Percentiles rank a stretch among this genome's conserved stretches.
Evolutionary conservation across 23 tunicate species (phyloP).

Genomic region (Clavelina lepadiformis): DNA sequence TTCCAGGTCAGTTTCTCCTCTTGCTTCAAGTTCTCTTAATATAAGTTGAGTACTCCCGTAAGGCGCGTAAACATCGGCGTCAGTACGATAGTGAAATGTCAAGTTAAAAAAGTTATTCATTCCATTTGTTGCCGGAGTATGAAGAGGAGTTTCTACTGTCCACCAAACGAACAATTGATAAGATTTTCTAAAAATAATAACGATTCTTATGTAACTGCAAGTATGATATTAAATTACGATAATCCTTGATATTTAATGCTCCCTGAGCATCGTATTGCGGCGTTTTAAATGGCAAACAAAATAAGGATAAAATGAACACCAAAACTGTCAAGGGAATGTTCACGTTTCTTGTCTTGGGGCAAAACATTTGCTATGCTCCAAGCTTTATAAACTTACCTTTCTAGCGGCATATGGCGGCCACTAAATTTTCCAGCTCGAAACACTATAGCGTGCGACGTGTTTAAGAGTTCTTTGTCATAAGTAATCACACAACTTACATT

Average conservation of each 20-base stretch:
- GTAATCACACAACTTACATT: conserved; percentile 61
- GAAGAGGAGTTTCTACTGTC: conserved; percentile 78
- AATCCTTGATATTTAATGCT: no score
- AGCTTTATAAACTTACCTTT: no score
- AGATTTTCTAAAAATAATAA: conserved; percentile 40
- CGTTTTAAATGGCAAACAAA: no score
- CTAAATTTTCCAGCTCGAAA: conserved; percentile 33
- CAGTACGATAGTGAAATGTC: conserved; percentile 74
- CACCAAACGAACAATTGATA: conserved; percentile 79
- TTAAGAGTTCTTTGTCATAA: conserved; percentile 19
- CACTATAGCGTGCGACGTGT: conserved; percentile 52
- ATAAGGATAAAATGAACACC: no score
- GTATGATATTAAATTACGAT: no score
- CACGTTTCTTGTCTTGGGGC: no score
- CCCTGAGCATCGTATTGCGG: no score
- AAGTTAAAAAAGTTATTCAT: conserved; percentile 57
- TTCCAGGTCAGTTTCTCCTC: conserved; percentile 64
- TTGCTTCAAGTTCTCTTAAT: conserved; percentile 44
- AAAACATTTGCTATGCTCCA: no score
- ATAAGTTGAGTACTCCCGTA: conserved; percentile 87
- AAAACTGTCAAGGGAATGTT: no score
- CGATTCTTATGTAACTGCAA: neutral
- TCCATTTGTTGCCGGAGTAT: conserved; percentile 11
- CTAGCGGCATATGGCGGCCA: no score
- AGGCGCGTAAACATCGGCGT: conserved; percentile 89